Evolutionary conservation across 2,113 vertebrate species (phyloP).

Genomic region (Podiceps cristatus): DNA sequence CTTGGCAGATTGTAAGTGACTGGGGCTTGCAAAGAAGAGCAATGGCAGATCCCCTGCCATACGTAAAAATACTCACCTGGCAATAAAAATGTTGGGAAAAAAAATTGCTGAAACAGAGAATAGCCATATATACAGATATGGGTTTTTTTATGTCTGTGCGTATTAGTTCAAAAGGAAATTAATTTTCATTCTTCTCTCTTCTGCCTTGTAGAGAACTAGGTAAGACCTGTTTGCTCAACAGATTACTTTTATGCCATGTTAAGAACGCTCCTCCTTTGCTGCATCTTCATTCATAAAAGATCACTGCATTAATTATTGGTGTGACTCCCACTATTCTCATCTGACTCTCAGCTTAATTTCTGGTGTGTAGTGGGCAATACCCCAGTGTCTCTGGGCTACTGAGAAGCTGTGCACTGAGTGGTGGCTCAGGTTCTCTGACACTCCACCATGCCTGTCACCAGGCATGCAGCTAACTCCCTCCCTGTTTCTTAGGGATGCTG

Average conservation of each 20-base stretch:
- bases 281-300: background rate
- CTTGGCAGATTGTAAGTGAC: background rate
- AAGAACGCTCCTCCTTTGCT: background rate
- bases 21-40: background rate
- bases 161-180: background rate
- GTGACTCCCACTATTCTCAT: background rate
- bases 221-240: background rate
- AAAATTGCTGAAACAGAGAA: background rate
- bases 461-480: background rate
- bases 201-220: background rate
- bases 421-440: background rate
- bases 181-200: background rate
- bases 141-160: background rate
- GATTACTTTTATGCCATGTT: background rate
- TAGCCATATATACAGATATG: background rate
- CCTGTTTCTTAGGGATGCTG: background rate
- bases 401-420: background rate
- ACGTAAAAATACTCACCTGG: background rate
- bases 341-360: background rate
- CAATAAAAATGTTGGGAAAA: background rate
- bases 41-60: background rate
- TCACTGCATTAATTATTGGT: background rate
- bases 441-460: background rate
- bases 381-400: background rate
- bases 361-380: background rate